Conservation (phyloP, 2,113 vertebrate species). For the Cygnus buccinator region DNA sequence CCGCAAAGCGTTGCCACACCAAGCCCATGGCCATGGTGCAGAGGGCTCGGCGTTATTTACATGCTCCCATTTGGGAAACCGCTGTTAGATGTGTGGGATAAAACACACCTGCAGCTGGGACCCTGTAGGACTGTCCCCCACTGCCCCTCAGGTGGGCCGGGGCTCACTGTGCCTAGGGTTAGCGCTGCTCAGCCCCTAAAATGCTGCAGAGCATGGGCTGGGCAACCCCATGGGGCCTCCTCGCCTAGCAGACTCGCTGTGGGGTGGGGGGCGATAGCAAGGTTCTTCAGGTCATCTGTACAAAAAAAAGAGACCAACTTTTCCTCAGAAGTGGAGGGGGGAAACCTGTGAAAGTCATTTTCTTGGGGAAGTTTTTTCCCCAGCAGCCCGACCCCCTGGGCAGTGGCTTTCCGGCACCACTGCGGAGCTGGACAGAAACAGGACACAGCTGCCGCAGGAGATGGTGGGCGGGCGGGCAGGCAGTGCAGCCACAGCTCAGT, state of each 20-base stretch:
- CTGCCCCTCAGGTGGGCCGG: no score
- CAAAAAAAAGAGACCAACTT: neutral
- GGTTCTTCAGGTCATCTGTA: neutral
- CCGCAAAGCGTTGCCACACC: neutral
- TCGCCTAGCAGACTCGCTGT: no score
- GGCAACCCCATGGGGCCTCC: no score
- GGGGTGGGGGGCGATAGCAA: no score
- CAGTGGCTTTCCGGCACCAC: neutral
- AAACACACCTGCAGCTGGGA: neutral
- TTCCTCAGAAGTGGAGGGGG: neutral
- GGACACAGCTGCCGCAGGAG: neutral
- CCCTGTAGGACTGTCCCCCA: neutral
- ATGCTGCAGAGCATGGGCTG: no score
- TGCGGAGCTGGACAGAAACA: neutral
- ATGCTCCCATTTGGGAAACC: neutral
- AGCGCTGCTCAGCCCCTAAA: neutral
- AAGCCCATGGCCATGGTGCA: neutral
- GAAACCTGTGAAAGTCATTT: neutral
- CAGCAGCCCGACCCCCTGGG: neutral
- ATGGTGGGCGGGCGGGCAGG: rapidly evolving
- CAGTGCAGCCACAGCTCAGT: rapidly evolving
- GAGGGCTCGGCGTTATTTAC: neutral
- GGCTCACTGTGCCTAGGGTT: neutral
- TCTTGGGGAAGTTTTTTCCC: neutral
- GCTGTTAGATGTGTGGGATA: neutral